These are phyloP conservation scores for Martes flavigula DNA, from an alignment of 2,797 vertebrate species.

Conservation along the genomic window DNA sequence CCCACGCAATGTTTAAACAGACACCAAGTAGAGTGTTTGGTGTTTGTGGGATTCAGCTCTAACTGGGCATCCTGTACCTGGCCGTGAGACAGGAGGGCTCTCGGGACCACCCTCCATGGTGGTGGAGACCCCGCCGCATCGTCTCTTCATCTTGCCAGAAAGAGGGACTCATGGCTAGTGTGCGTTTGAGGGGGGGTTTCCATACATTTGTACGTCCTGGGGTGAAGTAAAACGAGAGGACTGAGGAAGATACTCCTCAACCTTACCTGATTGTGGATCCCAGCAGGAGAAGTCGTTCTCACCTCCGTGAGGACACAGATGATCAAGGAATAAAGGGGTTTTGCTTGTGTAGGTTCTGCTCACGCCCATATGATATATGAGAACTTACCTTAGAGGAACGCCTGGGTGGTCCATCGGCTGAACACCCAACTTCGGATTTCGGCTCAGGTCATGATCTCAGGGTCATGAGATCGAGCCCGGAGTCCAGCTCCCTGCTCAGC, in stretches of 20 bases:
- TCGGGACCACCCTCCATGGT: accelerated
- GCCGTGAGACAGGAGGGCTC: background rate
- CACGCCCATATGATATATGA: background rate
- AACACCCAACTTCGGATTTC: background rate
- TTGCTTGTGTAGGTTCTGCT: background rate
- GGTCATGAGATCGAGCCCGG: background rate
- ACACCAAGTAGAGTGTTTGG: background rate
- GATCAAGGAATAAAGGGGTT: background rate
- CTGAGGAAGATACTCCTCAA: background rate
- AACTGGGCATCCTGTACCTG: background rate
- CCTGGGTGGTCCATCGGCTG: background rate
- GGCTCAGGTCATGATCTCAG: background rate
- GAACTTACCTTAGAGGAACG: background rate
- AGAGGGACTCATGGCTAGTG: background rate
- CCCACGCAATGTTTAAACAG: too few relatives aligned
- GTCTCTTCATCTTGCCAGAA: background rate
- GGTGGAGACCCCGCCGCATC: accelerated
- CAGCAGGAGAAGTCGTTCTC: background rate
- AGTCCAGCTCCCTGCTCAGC: background rate
- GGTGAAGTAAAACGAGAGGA: background rate
- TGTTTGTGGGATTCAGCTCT: background rate
- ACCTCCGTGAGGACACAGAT: too few relatives aligned
- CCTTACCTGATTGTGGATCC: background rate
- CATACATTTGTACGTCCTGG: background rate
- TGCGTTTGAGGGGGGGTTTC: background rate